A percentile compares a stretch with the other conserved stretches of the same genome.
Conservation (phyloP, 2,113 vertebrate genomes). For the Butastur rufipennis region DNA sequence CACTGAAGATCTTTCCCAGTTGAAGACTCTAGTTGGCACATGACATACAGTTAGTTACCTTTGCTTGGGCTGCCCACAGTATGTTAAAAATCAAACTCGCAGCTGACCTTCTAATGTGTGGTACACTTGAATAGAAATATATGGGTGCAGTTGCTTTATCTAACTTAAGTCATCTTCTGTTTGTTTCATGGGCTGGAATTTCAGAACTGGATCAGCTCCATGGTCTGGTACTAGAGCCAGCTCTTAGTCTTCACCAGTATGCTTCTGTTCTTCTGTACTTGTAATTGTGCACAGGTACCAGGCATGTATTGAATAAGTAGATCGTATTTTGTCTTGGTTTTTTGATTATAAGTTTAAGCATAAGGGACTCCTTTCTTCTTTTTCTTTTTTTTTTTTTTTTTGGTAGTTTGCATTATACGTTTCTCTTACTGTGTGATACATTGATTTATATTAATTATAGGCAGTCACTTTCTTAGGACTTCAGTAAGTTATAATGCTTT, state of each 20-base stretch:
- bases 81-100: not conserved
- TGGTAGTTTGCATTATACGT: rapidly evolving
- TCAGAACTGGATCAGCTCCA: not conserved
- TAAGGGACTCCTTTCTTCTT: not conserved
- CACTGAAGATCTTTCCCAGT: not conserved
- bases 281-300: not conserved
- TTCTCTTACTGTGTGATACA: not conserved
- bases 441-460: not conserved
- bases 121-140: not conserved
- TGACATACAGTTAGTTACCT: not conserved
- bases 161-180: not conserved
- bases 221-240: not conserved
- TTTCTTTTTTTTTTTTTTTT: not conserved
- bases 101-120: not conserved
- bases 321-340: not conserved
- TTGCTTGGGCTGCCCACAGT: not conserved
- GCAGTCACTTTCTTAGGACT: not conserved
- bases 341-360: not conserved
- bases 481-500: not conserved
- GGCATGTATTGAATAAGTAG: not conserved
- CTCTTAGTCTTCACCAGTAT: not conserved
- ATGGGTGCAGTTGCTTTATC: not conserved
- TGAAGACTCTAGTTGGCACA: not conserved
- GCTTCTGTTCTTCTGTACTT: not conserved
- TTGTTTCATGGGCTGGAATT: not conserved